phyloP scores from a whole-genome alignment of 2,888 invertebrate genomes.

The Pyrocoelia pectoralis region DNA sequence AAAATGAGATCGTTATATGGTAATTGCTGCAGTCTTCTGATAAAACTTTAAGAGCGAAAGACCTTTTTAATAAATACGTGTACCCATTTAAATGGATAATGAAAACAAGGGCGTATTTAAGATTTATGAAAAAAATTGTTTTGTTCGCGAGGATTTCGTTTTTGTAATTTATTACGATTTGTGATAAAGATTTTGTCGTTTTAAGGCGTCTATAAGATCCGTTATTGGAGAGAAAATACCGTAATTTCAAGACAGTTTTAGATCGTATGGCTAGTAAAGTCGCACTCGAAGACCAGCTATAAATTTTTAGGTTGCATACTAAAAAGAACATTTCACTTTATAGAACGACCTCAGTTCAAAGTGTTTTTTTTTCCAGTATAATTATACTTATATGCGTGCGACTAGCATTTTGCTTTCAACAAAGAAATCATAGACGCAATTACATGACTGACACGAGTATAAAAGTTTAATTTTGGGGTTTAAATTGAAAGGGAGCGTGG shows the following conservation, averaged over 20 bases:
- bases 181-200: constrained; percentile 14
- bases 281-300: constrained; percentile 14
- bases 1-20: constrained; percentile 12
- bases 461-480: constrained; percentile 33
- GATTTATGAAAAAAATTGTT: not conserved
- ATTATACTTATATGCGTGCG: not conserved
- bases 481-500: constrained; percentile 27
- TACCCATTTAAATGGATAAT: not conserved
- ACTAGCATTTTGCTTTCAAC: not conserved
- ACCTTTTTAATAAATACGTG: not conserved
- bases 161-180: constrained; percentile 8
- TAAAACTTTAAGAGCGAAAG: not conserved
- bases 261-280: constrained; percentile 19
- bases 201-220: constrained; percentile 15
- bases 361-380: not conserved
- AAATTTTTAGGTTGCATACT: constrained; percentile 25
- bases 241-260: constrained; percentile 24
- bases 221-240: constrained; percentile 19
- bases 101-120: not conserved
- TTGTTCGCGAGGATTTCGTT: not conserved
- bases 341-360: constrained; percentile 17
- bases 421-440: constrained; percentile 9
- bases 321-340: constrained; percentile 10
- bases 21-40: constrained; percentile 7
- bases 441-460: constrained; percentile 11